These are phyloP conservation scores for Oxyscelio sp. DNA, from an alignment of 2,888 invertebrate species.

Conservation along the genomic window DNA sequence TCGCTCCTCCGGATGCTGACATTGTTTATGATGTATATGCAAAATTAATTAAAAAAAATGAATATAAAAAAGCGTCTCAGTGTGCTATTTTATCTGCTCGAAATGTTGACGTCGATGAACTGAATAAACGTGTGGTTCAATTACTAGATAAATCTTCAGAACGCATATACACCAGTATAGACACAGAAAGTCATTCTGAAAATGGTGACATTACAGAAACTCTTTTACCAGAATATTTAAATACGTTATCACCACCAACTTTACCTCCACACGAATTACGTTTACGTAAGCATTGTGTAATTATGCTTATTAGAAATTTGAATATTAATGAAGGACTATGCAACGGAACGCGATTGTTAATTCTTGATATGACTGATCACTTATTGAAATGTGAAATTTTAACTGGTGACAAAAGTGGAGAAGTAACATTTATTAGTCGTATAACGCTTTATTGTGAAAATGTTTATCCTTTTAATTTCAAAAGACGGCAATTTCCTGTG, in stretches of 20 bases:
- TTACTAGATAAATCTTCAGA: constrained; percentile 9
- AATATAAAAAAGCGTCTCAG: constrained; percentile 14
- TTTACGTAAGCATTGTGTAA: constrained; percentile 11
- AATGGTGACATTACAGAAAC: constrained; percentile 12
- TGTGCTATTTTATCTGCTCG: constrained; percentile 14
- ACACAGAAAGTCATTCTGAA: too few species aligned
- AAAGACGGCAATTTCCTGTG: constrained; percentile 4
- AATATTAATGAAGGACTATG: too few species aligned
- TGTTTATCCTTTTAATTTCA: too few species aligned
- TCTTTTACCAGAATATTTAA: too few species aligned
- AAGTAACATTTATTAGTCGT: too few species aligned
- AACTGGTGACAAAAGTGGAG: too few species aligned
- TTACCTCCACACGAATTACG: constrained; percentile 17
- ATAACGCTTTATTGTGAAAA: constrained; percentile 1
- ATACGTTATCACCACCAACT: constrained; percentile 11
- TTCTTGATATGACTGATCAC: constrained; percentile 7
- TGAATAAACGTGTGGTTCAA: constrained; percentile 9
- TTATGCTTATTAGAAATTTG: too few species aligned
- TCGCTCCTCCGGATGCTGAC: background rate
- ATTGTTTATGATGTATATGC: constrained; percentile 14
- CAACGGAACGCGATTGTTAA: too few species aligned
- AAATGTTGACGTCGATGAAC: constrained; percentile 11
- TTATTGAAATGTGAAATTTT: constrained; percentile 21
- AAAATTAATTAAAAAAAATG: constrained; percentile 4
- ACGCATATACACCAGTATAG: constrained; percentile 12